phyloP scores from a whole-genome alignment of 2,797 vertebrate species.

The Arrhamphus sclerolepis region DNA sequence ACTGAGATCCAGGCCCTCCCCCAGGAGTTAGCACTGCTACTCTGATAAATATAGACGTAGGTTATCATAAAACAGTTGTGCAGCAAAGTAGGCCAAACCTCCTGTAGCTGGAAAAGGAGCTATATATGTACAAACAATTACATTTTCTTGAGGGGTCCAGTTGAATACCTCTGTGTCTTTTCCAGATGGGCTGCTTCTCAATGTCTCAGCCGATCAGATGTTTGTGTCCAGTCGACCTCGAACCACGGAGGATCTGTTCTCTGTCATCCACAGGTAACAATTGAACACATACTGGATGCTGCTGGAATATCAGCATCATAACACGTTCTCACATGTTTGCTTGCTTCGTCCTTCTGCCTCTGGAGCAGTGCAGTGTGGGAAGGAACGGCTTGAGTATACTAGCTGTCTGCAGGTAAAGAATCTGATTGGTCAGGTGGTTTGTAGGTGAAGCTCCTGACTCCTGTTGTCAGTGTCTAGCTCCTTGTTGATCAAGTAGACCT shows the following conservation, averaged over 20 bases:
- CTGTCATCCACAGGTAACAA: constrained; percentile 92
- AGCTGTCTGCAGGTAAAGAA: constrained; percentile 81
- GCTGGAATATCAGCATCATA: neutral
- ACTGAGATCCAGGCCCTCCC: no score
- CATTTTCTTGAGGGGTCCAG: no score
- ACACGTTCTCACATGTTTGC: constrained; percentile 30
- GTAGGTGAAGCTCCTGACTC: neutral
- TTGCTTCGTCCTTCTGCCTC: constrained; percentile 50
- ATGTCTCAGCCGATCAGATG: constrained; percentile 76
- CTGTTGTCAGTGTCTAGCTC: no score
- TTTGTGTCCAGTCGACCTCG: constrained; percentile 81
- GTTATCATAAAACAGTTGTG: neutral
- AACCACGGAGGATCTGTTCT: constrained; percentile 94
- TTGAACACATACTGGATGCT: constrained; percentile 28
- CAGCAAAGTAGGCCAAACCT: neutral
- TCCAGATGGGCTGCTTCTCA: constrained; percentile 80
- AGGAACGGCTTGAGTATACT: constrained; percentile 79
- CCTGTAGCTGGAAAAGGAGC: neutral
- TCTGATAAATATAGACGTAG: no score
- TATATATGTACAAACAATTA: no score
- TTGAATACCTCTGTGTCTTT: neutral
- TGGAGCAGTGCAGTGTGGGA: constrained; percentile 80
- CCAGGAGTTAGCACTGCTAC: no score
- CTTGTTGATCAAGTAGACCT: no score
- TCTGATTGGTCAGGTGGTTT: constrained; percentile 42